phyloP scores from a whole-genome alignment of 2,113 vertebrate species.

The Protobothrops flavoviridis region DNA sequence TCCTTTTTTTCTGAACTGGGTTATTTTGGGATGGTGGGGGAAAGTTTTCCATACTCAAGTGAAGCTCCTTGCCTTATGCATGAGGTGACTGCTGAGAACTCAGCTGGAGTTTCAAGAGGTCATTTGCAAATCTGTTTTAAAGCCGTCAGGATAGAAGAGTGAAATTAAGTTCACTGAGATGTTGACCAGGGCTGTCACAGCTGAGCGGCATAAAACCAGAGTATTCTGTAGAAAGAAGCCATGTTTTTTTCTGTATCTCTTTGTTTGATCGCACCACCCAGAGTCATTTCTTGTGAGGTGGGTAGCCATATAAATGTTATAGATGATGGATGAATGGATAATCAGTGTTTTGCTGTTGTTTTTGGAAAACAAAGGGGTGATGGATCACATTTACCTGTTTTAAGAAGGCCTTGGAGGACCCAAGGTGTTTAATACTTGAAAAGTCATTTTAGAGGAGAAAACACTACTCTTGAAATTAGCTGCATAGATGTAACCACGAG shows the following conservation, averaged over 20 bases:
- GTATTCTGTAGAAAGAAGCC: not conserved
- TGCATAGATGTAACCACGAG: not conserved
- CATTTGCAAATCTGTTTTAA: not conserved
- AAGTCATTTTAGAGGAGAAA: not conserved
- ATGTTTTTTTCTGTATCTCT: not conserved
- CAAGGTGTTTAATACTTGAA: not conserved
- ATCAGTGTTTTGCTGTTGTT: not conserved
- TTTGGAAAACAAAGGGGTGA: not conserved
- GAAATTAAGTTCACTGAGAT: not conserved
- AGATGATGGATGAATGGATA: not conserved
- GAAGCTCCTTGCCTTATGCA: not conserved
- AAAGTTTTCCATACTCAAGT: not conserved
- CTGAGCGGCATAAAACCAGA: not conserved
- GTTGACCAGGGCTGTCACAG: not conserved
- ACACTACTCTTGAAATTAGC: not conserved
- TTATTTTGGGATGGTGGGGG: not conserved
- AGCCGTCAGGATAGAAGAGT: not conserved
- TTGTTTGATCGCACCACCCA: not conserved
- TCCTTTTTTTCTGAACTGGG: not conserved
- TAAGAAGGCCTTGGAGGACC: not conserved
- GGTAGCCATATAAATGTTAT: not conserved
- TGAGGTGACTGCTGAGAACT: not conserved
- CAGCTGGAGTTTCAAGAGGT: slow-evolving; percentile 19
- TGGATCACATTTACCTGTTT: not conserved
- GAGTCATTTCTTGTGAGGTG: not conserved